Percentiles rank a stretch among this genome's conserved stretches.
Conservation (phyloP, 2,888 invertebrate species). For the Erebia aethiops region DNA sequence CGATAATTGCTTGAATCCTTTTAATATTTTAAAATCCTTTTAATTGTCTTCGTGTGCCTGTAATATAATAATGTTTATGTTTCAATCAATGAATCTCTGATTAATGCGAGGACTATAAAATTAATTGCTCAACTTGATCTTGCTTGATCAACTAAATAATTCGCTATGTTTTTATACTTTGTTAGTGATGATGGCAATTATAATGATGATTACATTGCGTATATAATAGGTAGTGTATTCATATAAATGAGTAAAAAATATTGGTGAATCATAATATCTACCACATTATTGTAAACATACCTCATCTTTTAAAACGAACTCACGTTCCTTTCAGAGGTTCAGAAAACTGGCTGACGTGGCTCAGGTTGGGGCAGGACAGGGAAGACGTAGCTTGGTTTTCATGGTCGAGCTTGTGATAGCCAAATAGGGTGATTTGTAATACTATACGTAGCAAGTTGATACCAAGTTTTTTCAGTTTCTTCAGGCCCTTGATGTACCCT, state of each 20-base stretch:
- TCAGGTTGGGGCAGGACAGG: too few species aligned
- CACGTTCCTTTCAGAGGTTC: too few species aligned
- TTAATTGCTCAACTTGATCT: too few species aligned
- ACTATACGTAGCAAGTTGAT: too few species aligned
- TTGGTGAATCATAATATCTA: neutral
- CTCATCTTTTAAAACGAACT: too few species aligned
- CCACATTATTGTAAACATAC: neutral
- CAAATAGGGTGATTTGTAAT: too few species aligned
- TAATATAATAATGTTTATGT: conserved; percentile 30
- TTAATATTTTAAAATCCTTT: too few species aligned
- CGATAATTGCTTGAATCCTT: conserved; percentile 41
- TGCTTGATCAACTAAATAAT: conserved; percentile 9
- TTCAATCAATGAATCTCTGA: conserved; percentile 28
- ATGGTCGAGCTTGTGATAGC: too few species aligned
- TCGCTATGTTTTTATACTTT: neutral
- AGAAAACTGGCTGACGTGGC: too few species aligned
- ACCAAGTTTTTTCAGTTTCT: too few species aligned
- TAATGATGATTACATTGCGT: neutral
- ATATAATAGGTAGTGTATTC: neutral
- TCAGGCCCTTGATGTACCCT: too few species aligned
- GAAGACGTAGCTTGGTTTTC: too few species aligned
- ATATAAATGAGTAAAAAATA: neutral
- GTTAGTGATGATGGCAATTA: neutral
- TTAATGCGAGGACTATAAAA: conserved; percentile 19
- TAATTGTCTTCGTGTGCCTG: conserved; percentile 26